phyloP scores from a whole-genome alignment of 2,888 invertebrate genomes.

The Catocala sponsa region DNA sequence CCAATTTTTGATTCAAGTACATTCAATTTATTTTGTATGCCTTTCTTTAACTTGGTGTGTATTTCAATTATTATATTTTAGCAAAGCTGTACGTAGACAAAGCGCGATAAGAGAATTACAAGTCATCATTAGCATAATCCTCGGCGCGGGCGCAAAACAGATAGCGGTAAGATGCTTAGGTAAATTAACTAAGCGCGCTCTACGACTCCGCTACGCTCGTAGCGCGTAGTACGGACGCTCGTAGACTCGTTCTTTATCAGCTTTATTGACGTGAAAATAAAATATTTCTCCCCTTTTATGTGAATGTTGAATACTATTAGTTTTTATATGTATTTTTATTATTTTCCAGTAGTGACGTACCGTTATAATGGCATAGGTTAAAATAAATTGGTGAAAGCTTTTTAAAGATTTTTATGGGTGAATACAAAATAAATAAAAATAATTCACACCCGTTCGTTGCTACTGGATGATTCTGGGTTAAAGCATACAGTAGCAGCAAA shows the following conservation, averaged over 20 bases:
- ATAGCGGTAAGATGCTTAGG: conserved; percentile 87
- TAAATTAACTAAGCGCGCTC: conserved; percentile 75
- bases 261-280: conserved; percentile 54
- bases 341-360: background rate
- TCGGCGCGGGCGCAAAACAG: conserved; percentile 77
- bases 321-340: conserved; percentile 21
- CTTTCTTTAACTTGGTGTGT: conserved; percentile 24
- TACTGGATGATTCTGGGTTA: too few species aligned
- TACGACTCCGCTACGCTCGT: conserved; percentile 58
- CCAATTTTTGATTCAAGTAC: conserved; percentile 2
- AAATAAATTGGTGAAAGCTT: too few species aligned
- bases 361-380: background rate
- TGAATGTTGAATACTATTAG: conserved; percentile 21
- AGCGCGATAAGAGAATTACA: conserved; percentile 84
- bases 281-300: conserved; percentile 37
- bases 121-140: conserved; percentile 82
- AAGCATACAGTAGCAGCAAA: too few species aligned
- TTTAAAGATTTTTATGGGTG: too few species aligned
- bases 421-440: too few species aligned
- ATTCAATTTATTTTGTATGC: conserved; percentile 17
- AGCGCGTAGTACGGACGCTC: conserved; percentile 52
- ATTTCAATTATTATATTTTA: conserved; percentile 58
- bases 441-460: too few species aligned
- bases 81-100: conserved; percentile 73
- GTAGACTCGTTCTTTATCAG: conserved; percentile 57